phyloP scores from a whole-genome alignment of 2,113 vertebrate species.

The Cardinalis cardinalis region DNA sequence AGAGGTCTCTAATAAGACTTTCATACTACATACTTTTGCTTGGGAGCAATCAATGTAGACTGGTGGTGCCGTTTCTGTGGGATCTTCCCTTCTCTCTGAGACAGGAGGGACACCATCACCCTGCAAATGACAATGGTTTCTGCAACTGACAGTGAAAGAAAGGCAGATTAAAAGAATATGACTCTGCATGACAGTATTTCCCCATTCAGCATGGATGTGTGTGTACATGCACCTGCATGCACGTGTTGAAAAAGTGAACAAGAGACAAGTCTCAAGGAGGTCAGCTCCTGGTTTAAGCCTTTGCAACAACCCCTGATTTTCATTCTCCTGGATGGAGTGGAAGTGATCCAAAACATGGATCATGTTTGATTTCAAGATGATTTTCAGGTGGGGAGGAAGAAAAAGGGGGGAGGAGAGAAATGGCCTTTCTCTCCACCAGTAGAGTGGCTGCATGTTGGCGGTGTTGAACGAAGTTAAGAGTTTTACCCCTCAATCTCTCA shows the following conservation, averaged over 20 bases:
- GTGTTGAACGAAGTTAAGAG: not conserved
- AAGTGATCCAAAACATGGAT: not conserved
- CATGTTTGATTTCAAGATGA: not conserved
- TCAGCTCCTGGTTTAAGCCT: not conserved
- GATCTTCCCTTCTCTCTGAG: not conserved
- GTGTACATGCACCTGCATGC: not conserved
- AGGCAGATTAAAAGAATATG: not conserved
- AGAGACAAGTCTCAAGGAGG: not conserved
- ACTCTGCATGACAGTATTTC: not conserved
- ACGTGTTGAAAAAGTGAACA: not conserved
- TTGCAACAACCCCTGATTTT: not conserved
- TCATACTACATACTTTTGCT: fast-evolving
- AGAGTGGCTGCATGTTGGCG: not conserved
- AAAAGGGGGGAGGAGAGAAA: too few relatives aligned
- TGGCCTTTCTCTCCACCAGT: not conserved
- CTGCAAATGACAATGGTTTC: not conserved
- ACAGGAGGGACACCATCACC: not conserved
- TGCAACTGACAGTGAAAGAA: not conserved
- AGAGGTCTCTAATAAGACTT: fast-evolving
- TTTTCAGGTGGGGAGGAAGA: not conserved
- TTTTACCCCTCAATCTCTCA: not conserved
- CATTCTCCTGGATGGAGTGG: not conserved
- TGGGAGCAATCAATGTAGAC: not conserved
- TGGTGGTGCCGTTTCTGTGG: not conserved
- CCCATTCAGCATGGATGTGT: not conserved